Base-by-base conservation (phyloP, 2,797 vertebrate genomes). In the Leptatherina wallacei region DNA sequence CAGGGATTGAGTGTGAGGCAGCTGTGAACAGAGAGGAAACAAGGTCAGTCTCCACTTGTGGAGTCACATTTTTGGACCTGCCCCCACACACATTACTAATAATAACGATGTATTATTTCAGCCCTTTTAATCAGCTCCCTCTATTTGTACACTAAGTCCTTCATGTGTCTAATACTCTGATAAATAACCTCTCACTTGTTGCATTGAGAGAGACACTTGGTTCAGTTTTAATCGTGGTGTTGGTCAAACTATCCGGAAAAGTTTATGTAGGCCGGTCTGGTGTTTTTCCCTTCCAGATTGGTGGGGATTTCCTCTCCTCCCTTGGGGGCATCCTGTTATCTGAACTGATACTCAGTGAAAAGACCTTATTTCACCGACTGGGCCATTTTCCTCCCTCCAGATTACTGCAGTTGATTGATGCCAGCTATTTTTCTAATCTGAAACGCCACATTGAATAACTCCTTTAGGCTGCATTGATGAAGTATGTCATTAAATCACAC, bases 271-370 rank as follows among this genome's bases (percentile, higher is more conserved):
- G 63, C 73, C 80, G 55, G 22, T 77, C 77, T 82, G 62, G 27
- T 73, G 65, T 83, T 86, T 85, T 85, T 69, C 68, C 47, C 62
- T 42, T 73, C 51, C 75, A 78, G 73, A 80, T 77, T 88, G 83
- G 58, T 52, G 84, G 91, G 89, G 86, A 78, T 92, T 93, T 91
- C 89, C 86, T 86, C 35, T 69, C 57, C 30, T 69, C 47, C 80
- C 82, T 65, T 3, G 38, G 76, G 80, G 84, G 70, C 82, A 79
- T 85, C 81, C 88, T 89, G 85, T 85, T 92, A 89, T 90, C 85
- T 84, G 84, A 88, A 70, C 86, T 74, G 74, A 84, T 83, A 87
- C 69, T 92, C 86, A 82, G 42, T 80, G 68, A 83, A 87, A 90
- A 79, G 32, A 63, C 24, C 65, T 78, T 30, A 32, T 73, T 81